These are phyloP conservation scores for Tryphoninae sp. DNA, from an alignment of 2,888 invertebrate genomes.

Conservation along the genomic window DNA sequence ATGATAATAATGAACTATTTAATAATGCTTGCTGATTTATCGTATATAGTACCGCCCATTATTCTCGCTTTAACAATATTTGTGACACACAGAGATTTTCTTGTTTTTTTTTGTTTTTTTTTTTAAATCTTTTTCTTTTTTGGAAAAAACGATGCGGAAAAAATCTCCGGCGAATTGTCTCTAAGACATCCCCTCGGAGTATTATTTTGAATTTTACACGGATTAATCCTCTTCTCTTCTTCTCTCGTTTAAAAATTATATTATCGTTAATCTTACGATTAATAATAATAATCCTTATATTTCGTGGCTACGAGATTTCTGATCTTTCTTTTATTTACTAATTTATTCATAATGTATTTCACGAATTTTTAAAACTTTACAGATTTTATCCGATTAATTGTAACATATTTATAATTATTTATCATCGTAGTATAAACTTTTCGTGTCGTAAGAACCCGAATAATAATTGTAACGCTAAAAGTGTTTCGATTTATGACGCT, in stretches of 20 bases:
- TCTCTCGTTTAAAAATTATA: constrained; percentile 39
- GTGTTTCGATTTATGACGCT: constrained; percentile 16
- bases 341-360: constrained; percentile 49
- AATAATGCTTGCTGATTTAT: constrained; percentile 29
- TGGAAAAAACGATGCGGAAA: constrained; percentile 48
- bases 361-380: constrained; percentile 39
- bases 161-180: constrained; percentile 30
- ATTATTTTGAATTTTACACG: constrained; percentile 30
- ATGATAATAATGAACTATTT: constrained; percentile 50
- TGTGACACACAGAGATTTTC: constrained; percentile 59
- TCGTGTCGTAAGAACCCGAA: constrained; percentile 37
- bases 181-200: constrained; percentile 47
- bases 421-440: constrained; percentile 53
- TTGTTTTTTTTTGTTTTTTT: constrained; percentile 11
- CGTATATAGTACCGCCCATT: constrained; percentile 49
- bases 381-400: constrained; percentile 39
- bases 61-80: constrained; percentile 55
- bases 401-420: constrained; percentile 25
- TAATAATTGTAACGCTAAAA: constrained; percentile 41
- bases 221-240: constrained; percentile 26
- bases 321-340: not conserved
- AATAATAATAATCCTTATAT: constrained; percentile 34
- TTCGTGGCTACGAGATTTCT: constrained; percentile 32
- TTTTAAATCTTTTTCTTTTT: constrained; percentile 3
- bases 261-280: constrained; percentile 24